Evolutionary conservation across 1,140 invertebrate species (phyloP).

Genomic region (Drosophila lini): DNA sequence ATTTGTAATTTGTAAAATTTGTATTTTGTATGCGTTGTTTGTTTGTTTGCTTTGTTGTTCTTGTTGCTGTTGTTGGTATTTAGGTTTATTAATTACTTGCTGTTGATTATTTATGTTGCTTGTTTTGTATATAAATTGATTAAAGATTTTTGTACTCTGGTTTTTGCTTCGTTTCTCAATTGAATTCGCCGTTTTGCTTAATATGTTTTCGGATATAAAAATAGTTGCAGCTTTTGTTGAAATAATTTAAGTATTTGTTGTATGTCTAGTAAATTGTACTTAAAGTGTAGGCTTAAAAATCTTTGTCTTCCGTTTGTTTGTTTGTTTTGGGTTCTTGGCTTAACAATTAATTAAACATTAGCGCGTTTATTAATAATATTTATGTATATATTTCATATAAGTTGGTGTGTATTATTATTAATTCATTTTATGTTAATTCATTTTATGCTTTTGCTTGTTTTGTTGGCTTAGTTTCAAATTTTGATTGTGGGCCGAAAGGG

Average conservation of each 20-base stretch:
- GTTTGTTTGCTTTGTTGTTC: constrained; percentile 42
- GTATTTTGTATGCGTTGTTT: constrained; percentile 79
- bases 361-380: constrained; percentile 38
- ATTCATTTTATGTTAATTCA: constrained; percentile 37
- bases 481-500: constrained; percentile 70
- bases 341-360: constrained; percentile 83
- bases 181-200: constrained; percentile 53
- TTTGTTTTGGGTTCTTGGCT: constrained; percentile 73
- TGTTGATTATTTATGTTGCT: constrained; percentile 58
- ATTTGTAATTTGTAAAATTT: constrained; percentile 80
- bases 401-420: constrained; percentile 41
- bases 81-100: constrained; percentile 38
- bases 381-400: constrained; percentile 32
- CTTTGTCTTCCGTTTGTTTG: constrained; percentile 84
- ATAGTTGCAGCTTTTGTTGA: constrained; percentile 41
- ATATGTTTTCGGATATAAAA: constrained; percentile 46
- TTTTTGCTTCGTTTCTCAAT: constrained; percentile 63
- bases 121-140: constrained; percentile 46
- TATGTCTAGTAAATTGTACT: constrained; percentile 58
- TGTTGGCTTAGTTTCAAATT: constrained; percentile 45
- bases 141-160: constrained; percentile 71
- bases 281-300: constrained; percentile 70
- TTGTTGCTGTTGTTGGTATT: constrained; percentile 55
- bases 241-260: constrained; percentile 39
- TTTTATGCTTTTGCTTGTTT: constrained; percentile 18